Conservation (phyloP, 2,113 vertebrate species). For the Phaethornis superciliosus region DNA sequence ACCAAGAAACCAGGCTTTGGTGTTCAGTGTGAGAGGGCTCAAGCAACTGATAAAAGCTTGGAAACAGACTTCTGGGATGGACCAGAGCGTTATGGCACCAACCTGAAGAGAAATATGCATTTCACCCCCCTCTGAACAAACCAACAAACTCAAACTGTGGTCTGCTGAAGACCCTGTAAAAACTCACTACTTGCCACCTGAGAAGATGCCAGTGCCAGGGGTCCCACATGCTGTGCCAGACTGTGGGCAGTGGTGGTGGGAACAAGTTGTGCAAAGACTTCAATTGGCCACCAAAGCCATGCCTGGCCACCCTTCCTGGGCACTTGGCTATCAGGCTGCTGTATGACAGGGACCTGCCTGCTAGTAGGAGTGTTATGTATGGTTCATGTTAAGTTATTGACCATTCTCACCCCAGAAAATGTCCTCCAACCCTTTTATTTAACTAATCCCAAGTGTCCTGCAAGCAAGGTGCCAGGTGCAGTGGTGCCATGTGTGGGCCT, state of each 20-base stretch:
- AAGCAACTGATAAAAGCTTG: background rate
- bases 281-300: fast-evolving
- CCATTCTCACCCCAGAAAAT: fast-evolving
- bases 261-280: fast-evolving
- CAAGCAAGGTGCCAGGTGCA: background rate
- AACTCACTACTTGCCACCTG: constrained; percentile 54
- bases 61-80: background rate
- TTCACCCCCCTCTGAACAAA: background rate
- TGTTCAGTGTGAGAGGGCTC: background rate
- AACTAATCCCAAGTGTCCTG: background rate
- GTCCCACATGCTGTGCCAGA: fast-evolving
- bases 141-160: fast-evolving
- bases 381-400: background rate
- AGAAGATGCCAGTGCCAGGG: background rate
- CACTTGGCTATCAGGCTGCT: background rate
- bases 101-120: background rate
- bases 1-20: background rate
- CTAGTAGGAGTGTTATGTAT: fast-evolving
- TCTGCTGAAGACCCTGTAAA: background rate
- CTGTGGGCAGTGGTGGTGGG: background rate
- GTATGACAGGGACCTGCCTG: background rate
- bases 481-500: fast-evolving
- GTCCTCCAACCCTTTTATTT: background rate
- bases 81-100: background rate
- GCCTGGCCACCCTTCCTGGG: background rate